These are phyloP conservation scores for Coracopsis vasa DNA, from an alignment of 2,113 vertebrate species.

Conservation along the genomic window DNA sequence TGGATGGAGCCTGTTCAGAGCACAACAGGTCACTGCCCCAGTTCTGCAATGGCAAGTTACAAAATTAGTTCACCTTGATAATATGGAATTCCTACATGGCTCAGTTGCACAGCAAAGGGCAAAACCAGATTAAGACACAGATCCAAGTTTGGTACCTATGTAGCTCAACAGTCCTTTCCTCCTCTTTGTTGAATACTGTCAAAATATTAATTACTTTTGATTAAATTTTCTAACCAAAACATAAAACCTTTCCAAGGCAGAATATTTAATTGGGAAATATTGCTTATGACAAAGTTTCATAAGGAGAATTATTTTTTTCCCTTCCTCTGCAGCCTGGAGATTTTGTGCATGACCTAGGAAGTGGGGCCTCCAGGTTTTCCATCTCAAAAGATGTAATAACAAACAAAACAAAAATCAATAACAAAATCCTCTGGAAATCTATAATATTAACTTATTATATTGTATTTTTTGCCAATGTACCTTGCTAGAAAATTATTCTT, in stretches of 20 bases:
- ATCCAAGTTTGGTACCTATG: neutral
- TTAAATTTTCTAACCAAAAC: neutral
- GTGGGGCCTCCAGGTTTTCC: neutral
- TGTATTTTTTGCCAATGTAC: neutral
- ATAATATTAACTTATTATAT: neutral
- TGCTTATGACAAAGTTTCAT: neutral
- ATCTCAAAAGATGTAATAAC: neutral
- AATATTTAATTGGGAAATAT: neutral
- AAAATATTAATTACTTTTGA: neutral
- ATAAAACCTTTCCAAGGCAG: neutral
- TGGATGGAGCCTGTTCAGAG: constrained; percentile 63
- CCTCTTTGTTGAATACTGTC: neutral
- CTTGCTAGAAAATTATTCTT: neutral
- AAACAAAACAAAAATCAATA: neutral
- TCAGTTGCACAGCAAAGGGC: neutral
- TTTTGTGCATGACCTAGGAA: neutral
- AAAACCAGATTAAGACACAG: neutral
- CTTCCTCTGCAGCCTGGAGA: neutral
- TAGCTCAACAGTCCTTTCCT: neutral
- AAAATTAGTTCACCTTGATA: neutral
- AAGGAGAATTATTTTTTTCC: neutral
- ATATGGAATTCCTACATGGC: neutral
- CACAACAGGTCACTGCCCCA: constrained; percentile 91
- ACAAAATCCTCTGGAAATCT: neutral
- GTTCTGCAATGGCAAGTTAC: constrained; percentile 75